Conservation (phyloP, 2,888 invertebrate species). For the Ochropleura plecta region DNA sequence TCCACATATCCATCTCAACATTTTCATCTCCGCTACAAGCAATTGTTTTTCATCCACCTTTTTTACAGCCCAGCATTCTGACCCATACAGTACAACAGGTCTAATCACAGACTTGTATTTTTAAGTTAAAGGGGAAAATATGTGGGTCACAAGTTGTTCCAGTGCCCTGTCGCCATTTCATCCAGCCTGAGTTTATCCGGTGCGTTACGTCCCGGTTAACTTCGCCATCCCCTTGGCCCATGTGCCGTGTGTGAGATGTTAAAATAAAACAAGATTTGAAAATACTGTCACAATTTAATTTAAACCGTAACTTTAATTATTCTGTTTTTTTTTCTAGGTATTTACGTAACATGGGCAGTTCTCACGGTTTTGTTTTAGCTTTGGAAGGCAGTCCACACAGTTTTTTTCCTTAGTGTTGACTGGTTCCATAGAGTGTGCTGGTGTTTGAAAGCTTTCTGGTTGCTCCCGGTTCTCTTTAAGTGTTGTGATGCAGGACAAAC, state of each 20-base stretch:
- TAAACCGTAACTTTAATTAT: slow-evolving; percentile 13
- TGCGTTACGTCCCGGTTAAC: no score
- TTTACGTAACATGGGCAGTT: slow-evolving; percentile 34
- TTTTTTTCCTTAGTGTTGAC: background rate
- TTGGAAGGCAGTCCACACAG: background rate
- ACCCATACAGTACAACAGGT: no score
- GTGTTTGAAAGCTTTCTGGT: background rate
- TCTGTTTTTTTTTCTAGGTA: background rate
- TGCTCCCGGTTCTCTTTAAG: background rate
- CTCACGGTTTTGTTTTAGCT: background rate
- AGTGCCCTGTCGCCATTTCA: no score
- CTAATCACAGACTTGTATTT: no score
- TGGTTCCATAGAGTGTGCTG: background rate
- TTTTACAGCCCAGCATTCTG: no score
- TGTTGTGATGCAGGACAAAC: background rate
- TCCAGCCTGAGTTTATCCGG: no score
- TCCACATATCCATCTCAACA: no score
- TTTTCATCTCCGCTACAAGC: no score
- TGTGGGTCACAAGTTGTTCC: no score
- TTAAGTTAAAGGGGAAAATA: no score
- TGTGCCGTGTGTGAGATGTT: background rate
- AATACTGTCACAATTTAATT: background rate
- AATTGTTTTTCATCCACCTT: no score
- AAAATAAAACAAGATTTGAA: slow-evolving; percentile 5
- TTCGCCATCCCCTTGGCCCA: no score